Conservation (phyloP, 2,113 vertebrate genomes). For the Amblyopsis rosae region DNA sequence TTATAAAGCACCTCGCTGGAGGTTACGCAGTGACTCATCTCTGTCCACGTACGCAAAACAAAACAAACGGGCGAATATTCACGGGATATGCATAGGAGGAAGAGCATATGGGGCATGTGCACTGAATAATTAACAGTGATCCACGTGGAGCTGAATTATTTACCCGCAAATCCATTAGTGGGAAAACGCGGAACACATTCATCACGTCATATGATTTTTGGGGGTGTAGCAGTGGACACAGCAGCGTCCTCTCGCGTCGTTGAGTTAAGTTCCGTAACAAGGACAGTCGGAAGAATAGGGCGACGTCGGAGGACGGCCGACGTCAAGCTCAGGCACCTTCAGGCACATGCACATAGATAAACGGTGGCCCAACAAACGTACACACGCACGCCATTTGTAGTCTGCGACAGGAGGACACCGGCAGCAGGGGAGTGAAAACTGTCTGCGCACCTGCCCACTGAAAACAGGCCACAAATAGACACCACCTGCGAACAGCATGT, state of each 20-base stretch:
- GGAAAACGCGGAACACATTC: constrained; percentile 9
- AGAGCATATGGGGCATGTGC: constrained; percentile 52
- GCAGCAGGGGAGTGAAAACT: constrained; percentile 20
- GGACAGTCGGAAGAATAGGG: constrained; percentile 29
- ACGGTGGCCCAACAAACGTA: background rate
- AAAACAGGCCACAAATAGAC: constrained; percentile 57
- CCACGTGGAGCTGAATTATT: constrained; percentile 63
- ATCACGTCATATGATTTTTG: constrained; percentile 16
- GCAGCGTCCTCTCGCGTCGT: background rate
- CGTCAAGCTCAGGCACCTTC: constrained; percentile 11
- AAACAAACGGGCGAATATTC: constrained; percentile 10
- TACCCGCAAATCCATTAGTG: constrained; percentile 49
- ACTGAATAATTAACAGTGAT: constrained; percentile 71
- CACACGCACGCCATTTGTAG: constrained; percentile 11
- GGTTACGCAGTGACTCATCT: constrained; percentile 17
- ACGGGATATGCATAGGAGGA: constrained; percentile 24
- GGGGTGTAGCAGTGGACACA: constrained; percentile 3
- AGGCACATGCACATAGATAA: constrained; percentile 2
- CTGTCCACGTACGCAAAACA: background rate
- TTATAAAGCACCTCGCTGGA: constrained; percentile 14
- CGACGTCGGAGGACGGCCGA: constrained; percentile 9
- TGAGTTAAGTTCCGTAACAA: constrained; percentile 19
- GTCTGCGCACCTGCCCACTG: constrained; percentile 60
- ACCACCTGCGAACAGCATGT: constrained; percentile 52
- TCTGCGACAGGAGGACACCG: constrained; percentile 29